Base-by-base conservation (phyloP, 1,140 invertebrate species). In the Elymnias hypermnestra region DNA sequence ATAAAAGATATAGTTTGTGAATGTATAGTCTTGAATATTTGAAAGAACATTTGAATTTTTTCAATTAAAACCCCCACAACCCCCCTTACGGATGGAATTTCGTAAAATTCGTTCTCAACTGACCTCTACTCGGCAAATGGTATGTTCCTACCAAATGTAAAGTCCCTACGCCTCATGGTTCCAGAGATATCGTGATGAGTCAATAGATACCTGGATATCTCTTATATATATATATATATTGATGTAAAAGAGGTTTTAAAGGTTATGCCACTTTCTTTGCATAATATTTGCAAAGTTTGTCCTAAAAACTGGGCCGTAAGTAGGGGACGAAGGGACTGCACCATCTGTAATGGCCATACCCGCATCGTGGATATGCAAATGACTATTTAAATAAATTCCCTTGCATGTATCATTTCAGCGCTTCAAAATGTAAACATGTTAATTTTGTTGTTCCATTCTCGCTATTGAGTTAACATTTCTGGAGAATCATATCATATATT, bases 251-350 rank as follows among this genome's bases (percentile, higher is more conserved):
- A 1, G 5, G 8, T 29, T 10, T 29, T 26, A 12, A 12, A 12
- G 7, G 9, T 29, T 29, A 6, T 13, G 26, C 5, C 26, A 29
- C 10, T 12, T 13, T 13, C 7, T 4, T 2, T 12, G n/a, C 0
- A 8, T 5, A 5, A 67, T 74, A 74, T 76, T 76, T 72, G 65
- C 48, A 57, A 79, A 77, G 53, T 76, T 78, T 68, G 53, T 53
- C 53, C 52, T 57, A 74, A 79, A 79, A 76, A 76, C 57, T 72
- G 66, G 60, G 53, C 41, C 57, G 39, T 26, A 61, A 65, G 55
- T 55, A 45, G 43, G 60, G 61, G 52, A 43, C 36, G 43, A 51
- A 56, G 57, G 68, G 62, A 59, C 43, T 65, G 64, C 64, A 72
- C 44, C 68, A 74, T 68, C 63, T 72, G 66, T 72, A 62, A 62